Evolutionary conservation across 2,888 invertebrate species (phyloP), one percentile per base, ranked within the genome.

Genomic region (Erpobdella octoculata): DNA sequence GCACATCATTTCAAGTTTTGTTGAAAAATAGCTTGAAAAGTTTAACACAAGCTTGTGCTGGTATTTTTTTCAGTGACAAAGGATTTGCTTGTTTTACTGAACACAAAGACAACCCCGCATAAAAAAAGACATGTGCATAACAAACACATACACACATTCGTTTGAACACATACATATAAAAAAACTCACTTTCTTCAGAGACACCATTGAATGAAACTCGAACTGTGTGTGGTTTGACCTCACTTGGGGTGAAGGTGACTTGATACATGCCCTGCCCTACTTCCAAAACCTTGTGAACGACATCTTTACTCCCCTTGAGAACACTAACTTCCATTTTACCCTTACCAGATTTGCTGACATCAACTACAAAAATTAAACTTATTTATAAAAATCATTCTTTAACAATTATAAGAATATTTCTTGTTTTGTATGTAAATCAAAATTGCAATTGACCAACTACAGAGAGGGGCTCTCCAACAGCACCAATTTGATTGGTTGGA

Each of bases 261-360:
- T 62, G 62, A 31, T 62, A 31, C 62, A 62, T 31, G 33, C 62
- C 62, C 62, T 33, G 8, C 1, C n/a, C 62, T 9, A 62, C 62
- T 31, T 62, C 35, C 33, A 6, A 1, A 35, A 62, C 35, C 31
- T 62, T 62, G 6, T n/a, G 28, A 28, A n/a, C 9, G 33, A 62
- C 35, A 6, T 1, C 33, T 35, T 21, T 9, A 31, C 33, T n/a
- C 9, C 31, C 62, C 25, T 35, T 62, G 8, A 35, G 33, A 12
- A 62, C 31, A 33, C n/a, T n/a, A n/a, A 62, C 35, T 12, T 62
- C 35, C 62, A 62, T 1, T 9, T 62, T 35, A 8, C 62, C 62
- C 8, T n/a, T 28, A 1, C 62, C 62, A 1, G 62, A 28, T 18
- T 62, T 62, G 9, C 35, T 31, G 8, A 33, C 31, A 18, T 62